These are phyloP conservation scores for Crotalus helleri DNA, from an alignment of 2,113 vertebrate species.

Conservation along the genomic window DNA sequence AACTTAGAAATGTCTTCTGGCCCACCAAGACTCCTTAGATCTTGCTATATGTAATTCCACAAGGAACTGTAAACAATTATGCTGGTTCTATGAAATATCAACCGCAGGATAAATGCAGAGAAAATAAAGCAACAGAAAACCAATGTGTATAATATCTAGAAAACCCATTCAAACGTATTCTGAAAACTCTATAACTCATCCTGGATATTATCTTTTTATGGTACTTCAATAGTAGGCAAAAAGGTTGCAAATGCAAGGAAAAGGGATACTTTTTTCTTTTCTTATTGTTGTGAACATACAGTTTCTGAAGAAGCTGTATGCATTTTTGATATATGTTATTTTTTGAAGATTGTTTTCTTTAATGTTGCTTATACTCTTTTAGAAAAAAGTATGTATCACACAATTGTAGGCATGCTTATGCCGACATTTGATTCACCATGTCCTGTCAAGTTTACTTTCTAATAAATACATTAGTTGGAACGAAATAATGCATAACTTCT, in stretches of 20 bases:
- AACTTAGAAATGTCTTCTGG: not conserved
- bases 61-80: not conserved
- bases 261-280: not conserved
- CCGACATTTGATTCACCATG: not conserved
- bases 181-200: not conserved
- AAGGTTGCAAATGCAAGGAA: not conserved
- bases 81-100: not conserved
- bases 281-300: not conserved
- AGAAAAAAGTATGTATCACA: not conserved
- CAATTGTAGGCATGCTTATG: not conserved
- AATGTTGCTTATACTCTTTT: not conserved
- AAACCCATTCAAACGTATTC: not conserved
- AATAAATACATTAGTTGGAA: not conserved
- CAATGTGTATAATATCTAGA: not conserved
- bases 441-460: not conserved
- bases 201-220: not conserved
- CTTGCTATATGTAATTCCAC: not conserved
- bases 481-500: not conserved
- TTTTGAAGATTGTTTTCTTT: not conserved
- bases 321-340: not conserved
- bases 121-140: not conserved
- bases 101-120: not conserved
- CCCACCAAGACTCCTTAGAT: not conserved
- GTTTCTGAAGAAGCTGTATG: not conserved
- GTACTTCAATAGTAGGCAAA: not conserved